These are phyloP conservation scores for Esox masquinongy DNA, from an alignment of 2,797 vertebrate genomes.

Conservation along the genomic window DNA sequence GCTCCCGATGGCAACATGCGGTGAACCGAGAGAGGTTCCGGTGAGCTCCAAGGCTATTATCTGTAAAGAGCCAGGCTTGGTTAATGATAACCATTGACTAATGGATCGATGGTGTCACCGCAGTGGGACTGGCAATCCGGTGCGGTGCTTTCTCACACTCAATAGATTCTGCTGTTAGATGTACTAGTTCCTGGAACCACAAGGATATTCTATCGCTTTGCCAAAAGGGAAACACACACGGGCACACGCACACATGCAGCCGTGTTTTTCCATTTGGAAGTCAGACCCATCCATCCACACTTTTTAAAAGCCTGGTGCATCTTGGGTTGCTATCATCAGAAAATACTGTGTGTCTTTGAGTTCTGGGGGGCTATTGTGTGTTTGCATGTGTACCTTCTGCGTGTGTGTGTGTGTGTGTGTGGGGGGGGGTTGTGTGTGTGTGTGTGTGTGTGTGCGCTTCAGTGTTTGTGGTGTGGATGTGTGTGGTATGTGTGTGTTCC, in stretches of 20 bases:
- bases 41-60: constrained; percentile 16
- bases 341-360: background rate
- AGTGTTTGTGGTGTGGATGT: constrained; percentile 10
- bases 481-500: background rate
- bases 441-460: constrained; percentile 11
- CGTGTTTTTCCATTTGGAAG: background rate
- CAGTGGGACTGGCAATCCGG: constrained; percentile 12
- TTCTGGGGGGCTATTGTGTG: no score
- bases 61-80: constrained; percentile 9
- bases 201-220: constrained; percentile 11
- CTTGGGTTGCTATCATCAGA: constrained; percentile 11
- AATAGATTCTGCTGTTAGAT: constrained; percentile 32
- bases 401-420: constrained; percentile 6
- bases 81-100: constrained; percentile 32
- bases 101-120: constrained; percentile 32
- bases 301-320: background rate
- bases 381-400: no score
- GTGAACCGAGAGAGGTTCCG: constrained; percentile 21
- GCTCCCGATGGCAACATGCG: no score
- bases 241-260: background rate
- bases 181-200: constrained; percentile 34
- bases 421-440: constrained; percentile 22
- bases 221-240: no score
- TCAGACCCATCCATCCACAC: background rate
- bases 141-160: constrained; percentile 21